Base-by-base conservation (phyloP, 1,140 invertebrate species). In the Epicauta chinensis region DNA sequence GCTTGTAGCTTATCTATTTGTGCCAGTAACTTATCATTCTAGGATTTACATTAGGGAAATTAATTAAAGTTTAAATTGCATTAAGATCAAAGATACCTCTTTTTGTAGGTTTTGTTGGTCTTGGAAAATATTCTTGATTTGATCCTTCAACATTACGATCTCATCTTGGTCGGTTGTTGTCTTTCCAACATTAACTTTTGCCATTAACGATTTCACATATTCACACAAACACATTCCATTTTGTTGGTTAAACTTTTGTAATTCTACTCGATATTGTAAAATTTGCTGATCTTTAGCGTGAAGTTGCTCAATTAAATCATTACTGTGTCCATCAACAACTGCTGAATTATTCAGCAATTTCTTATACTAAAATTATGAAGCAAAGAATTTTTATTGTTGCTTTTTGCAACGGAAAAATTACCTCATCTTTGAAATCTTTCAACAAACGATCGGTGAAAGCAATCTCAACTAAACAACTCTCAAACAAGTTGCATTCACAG, bases 1-100 rank as follows among this genome's bases (percentile, higher is more conserved):
- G n/a, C 37, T 37, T 47, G 45, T 16, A 47, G 12, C 17, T 16
- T 14, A 10, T 16, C 30, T 2, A 47, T 23, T 38, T 47, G 34
- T 23, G 36, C 30, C 3, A 47, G 11, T 1, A 47, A 35, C 15
- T 37, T 47, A 16, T 47, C 45, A 13, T 47, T 47, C 34, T 46
- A 16, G 35, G 35, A 41, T 23, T 23, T 23, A 1, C 23, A 23
- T 23, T 7, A 23, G 7, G 23, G 2, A 3, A 2, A 23, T 16
- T 40, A 11, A 16, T 40, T 40, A 44, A 44, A 32, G 31, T n/a
- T 16, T 6, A 12, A 31, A 44, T 34, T 12, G 12, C 4, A 44
- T 32, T 2, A 45, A 29, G 23, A 23, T 9, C 9, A 31, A 14
- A 32, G 5, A 31, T 30, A 46, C 44, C 31, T 47, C 45, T 16